Base-by-base conservation (phyloP, 2,888 invertebrate species). In the Xestia xanthographa region DNA sequence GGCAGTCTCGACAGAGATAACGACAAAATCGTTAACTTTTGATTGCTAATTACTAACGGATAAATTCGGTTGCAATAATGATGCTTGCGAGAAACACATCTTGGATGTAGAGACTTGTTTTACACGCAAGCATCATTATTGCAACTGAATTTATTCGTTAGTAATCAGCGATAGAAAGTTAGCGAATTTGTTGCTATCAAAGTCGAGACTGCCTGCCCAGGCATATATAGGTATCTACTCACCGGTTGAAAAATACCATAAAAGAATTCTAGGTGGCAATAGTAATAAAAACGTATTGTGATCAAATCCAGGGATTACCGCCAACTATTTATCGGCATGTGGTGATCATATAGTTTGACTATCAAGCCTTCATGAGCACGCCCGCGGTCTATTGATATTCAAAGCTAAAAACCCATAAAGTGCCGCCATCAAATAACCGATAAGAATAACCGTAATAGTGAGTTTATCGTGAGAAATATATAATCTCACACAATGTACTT, bases 351-450 rank as follows among this genome's bases (percentile, higher is more conserved):
- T 81, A 75, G 69, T 85, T 80, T 81, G 77, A 67, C 74, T 84
- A 86, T 81, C 66, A 66, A 74, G 75, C 58, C 72, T 69, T 80
- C 72, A 87, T 80, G 82, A 82, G 71, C 75, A 80, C 70, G 56
- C 62, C 65, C 71, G 48, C 22, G 72, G 78, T 80, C 83, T 82
- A 82, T 79, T 82, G 77, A 71, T 79, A 82, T 86, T 79, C 71
- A 73, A 72, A 75, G 77, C 81, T 85, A 80, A 89, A 86, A 90
- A 89, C 85, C 86, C 83, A 88, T 87, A 92, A 92, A 93, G 82
- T 66, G 70, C 90, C 91, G 90, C 89, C 92, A 93, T 93, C 92
- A 83, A 80, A 79, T 84, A 82, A 60, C 60, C 83, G 87, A 82
- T 87, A 86, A 84, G 67, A 75, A 71, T 82, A 72, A 66, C 82